Evolutionary conservation across 2,113 vertebrate species (phyloP).

Genomic region (Microtus montanus): DNA sequence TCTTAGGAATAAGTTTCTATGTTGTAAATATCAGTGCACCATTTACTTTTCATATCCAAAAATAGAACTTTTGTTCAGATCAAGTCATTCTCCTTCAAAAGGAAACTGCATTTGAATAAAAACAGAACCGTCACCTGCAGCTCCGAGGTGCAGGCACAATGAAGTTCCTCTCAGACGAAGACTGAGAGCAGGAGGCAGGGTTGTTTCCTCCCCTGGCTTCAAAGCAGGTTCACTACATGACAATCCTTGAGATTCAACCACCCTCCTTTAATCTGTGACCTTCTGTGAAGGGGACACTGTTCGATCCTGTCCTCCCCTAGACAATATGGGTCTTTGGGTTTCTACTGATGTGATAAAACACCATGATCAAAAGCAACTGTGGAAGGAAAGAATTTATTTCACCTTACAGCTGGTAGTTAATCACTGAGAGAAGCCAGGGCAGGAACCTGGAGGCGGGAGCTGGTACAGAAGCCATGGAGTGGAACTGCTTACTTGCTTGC

Average conservation of each 20-base stretch:
- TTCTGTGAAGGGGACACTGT: not conserved
- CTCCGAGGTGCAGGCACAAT: accelerated
- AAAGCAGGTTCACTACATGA: not conserved
- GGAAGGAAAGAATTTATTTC: not conserved
- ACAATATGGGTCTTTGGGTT: not conserved
- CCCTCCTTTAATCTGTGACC: slow-evolving; percentile 25
- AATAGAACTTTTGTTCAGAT: slow-evolving; percentile 65
- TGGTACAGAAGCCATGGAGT: not conserved
- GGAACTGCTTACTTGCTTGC: not conserved
- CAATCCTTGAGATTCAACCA: not conserved
- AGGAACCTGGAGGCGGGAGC: not conserved
- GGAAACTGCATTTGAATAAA: slow-evolving; percentile 50
- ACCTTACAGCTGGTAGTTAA: not conserved
- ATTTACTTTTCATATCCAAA: slow-evolving; percentile 56
- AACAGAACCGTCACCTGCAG: not conserved
- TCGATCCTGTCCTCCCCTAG: not conserved
- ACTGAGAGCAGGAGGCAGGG: not conserved
- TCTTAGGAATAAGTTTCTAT: slow-evolving; percentile 39
- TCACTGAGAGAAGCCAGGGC: not conserved
- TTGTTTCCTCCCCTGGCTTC: not conserved
- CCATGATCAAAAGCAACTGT: not conserved
- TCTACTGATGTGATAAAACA: not conserved
- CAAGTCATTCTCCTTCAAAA: slow-evolving; percentile 54
- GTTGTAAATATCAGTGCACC: not conserved
- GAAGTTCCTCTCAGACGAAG: slow-evolving; percentile 1